Conservation (phyloP, 2,797 vertebrate species). For the Meriones psammophilus region DNA sequence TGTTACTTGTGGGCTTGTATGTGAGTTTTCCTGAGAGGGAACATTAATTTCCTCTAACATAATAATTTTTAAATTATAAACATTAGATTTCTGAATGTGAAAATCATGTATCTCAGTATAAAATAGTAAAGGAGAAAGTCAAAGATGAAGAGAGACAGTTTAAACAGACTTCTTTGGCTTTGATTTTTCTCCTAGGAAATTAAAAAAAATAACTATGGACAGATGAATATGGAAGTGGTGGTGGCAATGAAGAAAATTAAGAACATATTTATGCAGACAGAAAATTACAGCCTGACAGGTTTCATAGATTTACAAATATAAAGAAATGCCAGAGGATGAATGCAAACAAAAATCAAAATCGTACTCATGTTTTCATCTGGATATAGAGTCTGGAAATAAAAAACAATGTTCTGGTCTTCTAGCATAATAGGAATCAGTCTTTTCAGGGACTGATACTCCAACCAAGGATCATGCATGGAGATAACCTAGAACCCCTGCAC, state of each 20-base stretch:
- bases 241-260: not conserved
- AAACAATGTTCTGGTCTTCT: not conserved
- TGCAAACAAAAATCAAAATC: not conserved
- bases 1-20: not conserved
- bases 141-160: not conserved
- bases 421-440: not conserved
- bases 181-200: not conserved
- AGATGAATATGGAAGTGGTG: rapidly evolving
- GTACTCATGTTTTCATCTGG: rapidly evolving
- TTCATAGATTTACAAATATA: not conserved
- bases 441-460: too few relatives aligned
- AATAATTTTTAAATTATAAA: not conserved
- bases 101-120: not conserved
- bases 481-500: too few relatives aligned
- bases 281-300: not conserved
- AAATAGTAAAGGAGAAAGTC: not conserved
- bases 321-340: not conserved
- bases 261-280: not conserved
- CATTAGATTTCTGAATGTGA: not conserved
- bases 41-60: not conserved
- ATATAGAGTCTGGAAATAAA: not conserved
- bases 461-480: too few relatives aligned
- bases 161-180: not conserved
- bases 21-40: not conserved
- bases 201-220: not conserved